Evolutionary conservation across 1,140 invertebrate genomes (phyloP).

Genomic region (Teleogryllus occipitalis): DNA sequence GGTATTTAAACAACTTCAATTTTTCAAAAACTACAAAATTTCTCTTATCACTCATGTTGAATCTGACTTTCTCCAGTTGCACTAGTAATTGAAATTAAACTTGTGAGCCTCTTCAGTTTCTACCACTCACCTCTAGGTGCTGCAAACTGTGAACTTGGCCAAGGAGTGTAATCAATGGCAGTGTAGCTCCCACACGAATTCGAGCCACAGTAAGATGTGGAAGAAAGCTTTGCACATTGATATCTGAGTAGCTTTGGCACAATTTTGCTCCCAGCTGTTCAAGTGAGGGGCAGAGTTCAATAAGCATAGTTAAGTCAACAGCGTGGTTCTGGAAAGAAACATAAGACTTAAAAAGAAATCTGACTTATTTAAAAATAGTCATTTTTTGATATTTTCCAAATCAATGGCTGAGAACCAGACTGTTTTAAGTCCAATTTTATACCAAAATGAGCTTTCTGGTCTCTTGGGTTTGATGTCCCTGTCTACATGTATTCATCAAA

Average conservation of each 20-base stretch:
- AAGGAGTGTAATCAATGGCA: constrained; percentile 10
- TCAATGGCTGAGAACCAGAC: background rate
- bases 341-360: background rate
- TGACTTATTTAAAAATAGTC: background rate
- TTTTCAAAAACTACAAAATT: background rate
- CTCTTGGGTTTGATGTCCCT: too few relatives aligned
- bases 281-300: constrained; percentile 11
- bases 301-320: constrained; percentile 17
- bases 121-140: constrained; percentile 12
- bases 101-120: background rate
- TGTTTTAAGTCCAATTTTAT: background rate
- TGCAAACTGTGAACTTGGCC: background rate
- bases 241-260: constrained; percentile 10
- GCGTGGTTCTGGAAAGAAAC: constrained; percentile 10
- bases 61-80: background rate
- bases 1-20: background rate
- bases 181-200: constrained; percentile 12
- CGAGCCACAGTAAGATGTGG: constrained; percentile 7
- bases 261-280: constrained; percentile 18
- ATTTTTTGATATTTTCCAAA: background rate
- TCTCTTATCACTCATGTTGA: background rate
- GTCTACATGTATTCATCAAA: background rate
- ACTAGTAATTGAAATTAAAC: background rate
- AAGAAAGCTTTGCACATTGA: background rate
- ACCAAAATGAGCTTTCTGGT: background rate